These are phyloP conservation scores for Brachionus asplanchnoidis DNA, from an alignment of 1,140 invertebrate genomes.

Conservation along the genomic window DNA sequence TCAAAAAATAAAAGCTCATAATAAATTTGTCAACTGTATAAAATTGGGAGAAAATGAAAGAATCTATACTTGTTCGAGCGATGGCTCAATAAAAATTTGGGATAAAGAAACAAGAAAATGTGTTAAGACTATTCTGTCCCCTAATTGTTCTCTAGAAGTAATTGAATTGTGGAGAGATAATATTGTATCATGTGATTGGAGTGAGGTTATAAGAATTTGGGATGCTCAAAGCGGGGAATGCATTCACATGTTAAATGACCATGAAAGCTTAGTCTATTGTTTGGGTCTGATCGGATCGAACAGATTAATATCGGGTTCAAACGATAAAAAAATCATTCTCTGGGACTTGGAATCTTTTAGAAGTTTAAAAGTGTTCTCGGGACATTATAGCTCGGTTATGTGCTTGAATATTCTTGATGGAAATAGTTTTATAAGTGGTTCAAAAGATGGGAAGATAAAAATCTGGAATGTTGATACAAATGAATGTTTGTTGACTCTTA, in stretches of 20 bases:
- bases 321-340: neutral
- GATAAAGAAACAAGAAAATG: neutral
- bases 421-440: conserved; percentile 52
- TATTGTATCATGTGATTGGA: neutral
- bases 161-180: neutral
- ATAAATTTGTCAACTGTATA: neutral
- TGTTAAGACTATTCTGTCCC: neutral
- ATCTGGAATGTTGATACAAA: conserved; percentile 49
- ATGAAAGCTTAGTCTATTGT: neutral
- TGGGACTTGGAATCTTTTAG: neutral
- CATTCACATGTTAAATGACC: neutral
- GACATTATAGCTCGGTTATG: neutral
- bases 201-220: neutral
- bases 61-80: neutral
- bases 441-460: conserved; percentile 53
- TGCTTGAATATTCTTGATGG: neutral
- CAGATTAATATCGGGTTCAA: neutral
- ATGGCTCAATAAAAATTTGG: neutral
- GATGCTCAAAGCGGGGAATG: neutral
- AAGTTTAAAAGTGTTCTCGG: neutral
- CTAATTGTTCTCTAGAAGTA: neutral
- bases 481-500: neutral
- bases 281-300: neutral
- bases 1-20: neutral
- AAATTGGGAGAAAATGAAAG: neutral